These are phyloP conservation scores for Caenorhabditis angaria DNA, from an alignment of 2,888 invertebrate genomes.

Conservation along the genomic window DNA sequence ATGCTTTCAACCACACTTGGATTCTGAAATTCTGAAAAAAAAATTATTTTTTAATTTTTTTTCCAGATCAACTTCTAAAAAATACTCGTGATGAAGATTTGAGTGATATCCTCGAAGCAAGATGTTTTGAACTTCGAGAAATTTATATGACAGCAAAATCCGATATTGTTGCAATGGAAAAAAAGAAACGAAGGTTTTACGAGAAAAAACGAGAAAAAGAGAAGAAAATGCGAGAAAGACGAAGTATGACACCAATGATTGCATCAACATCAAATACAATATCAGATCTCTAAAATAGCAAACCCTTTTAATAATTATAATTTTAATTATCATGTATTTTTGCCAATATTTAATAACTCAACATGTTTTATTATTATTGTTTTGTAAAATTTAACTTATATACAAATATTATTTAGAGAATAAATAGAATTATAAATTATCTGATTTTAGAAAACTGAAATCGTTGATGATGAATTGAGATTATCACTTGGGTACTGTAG, in stretches of 20 bases:
- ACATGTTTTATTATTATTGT: no score
- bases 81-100: not conserved
- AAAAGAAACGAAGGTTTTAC: slow-evolving; percentile 8
- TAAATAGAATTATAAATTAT: no score
- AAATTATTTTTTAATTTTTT: not conserved
- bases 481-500: not conserved
- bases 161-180: slow-evolving; percentile 11
- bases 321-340: no score
- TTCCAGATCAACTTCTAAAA: not conserved
- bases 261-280: not conserved
- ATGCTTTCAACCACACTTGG: no score
- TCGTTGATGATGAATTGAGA: not conserved
- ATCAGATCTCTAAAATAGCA: not conserved
- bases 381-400: not conserved
- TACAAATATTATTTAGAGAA: not conserved
- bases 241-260: not conserved
- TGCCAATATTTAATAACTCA: no score
- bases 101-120: not conserved
- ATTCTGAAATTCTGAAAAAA: no score
- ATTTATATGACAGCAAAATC: slow-evolving; percentile 8
- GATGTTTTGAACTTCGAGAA: slow-evolving; percentile 3
- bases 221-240: not conserved
- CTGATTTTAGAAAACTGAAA: not conserved
- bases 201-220: slow-evolving; percentile 8
- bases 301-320: no score